phyloP scores from a whole-genome alignment of 2,113 vertebrate genomes.

The Protobothrops mucrosquamatus region DNA sequence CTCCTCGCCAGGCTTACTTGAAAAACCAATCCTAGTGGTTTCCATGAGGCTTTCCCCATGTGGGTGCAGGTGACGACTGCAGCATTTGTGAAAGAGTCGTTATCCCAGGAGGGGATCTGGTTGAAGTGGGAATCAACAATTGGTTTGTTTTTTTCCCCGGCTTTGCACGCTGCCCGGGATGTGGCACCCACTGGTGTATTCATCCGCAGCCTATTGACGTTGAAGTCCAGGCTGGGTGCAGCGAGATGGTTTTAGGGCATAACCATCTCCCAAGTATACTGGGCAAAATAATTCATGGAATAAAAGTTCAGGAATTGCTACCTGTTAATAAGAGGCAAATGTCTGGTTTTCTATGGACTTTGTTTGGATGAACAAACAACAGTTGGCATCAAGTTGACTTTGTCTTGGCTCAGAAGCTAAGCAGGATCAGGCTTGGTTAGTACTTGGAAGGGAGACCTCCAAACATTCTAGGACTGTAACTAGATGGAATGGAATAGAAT shows the following conservation, averaged over 20 bases:
- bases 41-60: background rate
- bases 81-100: accelerated
- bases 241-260: background rate
- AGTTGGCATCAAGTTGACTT: background rate
- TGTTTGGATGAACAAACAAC: background rate
- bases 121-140: slow-evolving; percentile 23
- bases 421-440: background rate
- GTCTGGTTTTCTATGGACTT: background rate
- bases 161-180: no score
- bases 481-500: background rate
- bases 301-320: background rate
- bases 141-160: background rate
- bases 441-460: background rate
- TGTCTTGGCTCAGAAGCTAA: background rate
- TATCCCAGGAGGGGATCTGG: accelerated
- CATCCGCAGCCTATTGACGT: background rate
- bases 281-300: background rate
- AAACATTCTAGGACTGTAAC: no score
- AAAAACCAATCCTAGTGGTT: background rate
- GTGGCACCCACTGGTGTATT: background rate
- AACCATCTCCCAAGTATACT: background rate
- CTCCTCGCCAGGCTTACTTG: background rate
- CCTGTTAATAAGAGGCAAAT: background rate
- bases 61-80: background rate
- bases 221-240: background rate